These are phyloP conservation scores for Meliscaeva auricollis DNA, from an alignment of 2,888 invertebrate species.

Conservation along the genomic window DNA sequence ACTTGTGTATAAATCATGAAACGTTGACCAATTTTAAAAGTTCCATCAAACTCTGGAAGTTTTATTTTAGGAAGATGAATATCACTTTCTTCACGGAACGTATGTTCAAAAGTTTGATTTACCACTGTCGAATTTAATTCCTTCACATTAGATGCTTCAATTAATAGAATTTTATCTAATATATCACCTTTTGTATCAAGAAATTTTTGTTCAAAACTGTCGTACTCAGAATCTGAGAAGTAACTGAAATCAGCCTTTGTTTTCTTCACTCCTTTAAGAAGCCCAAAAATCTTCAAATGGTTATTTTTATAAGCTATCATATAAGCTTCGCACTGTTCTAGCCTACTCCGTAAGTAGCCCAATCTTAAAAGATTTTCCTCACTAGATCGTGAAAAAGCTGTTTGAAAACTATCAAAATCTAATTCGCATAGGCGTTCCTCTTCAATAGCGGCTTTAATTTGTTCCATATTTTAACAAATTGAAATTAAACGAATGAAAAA, in stretches of 20 bases:
- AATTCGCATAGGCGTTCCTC: neutral
- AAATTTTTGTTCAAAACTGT: neutral
- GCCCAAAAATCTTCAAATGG: conserved; percentile 1
- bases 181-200: neutral
- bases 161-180: neutral
- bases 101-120: conserved; percentile 7
- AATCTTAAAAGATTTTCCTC: neutral
- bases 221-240: neutral
- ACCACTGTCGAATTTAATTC: neutral
- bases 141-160: neutral
- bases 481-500: neutral
- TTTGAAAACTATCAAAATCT: neutral
- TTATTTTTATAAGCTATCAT: neutral
- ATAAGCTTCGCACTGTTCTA: neutral
- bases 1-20: conserved; percentile 28
- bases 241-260: neutral
- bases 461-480: neutral
- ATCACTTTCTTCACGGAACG: neutral
- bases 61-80: conserved; percentile 27
- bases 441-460: neutral
- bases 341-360: neutral
- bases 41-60: conserved; percentile 25
- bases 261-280: neutral
- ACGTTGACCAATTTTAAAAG: conserved; percentile 32
- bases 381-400: neutral